Percentiles rank a stretch among this genome's conserved stretches.
phyloP scores from a whole-genome alignment of 2,888 invertebrate genomes.

The Chymomyza amoena region DNA sequence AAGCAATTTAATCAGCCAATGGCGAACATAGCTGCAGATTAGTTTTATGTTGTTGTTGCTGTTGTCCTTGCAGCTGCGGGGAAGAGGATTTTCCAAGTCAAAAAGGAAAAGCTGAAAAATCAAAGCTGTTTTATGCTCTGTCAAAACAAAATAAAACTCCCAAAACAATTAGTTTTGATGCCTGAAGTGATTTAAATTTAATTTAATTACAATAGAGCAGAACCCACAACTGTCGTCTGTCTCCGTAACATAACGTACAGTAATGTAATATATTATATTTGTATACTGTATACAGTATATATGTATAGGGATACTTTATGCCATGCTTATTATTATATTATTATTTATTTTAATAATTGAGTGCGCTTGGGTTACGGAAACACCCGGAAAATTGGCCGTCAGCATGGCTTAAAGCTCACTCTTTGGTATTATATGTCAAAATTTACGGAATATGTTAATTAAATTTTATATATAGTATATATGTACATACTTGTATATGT shows the following conservation, averaged over 20 bases:
- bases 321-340: background rate
- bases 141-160: conserved; percentile 39
- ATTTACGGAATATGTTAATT: background rate
- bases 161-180: conserved; percentile 51
- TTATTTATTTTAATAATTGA: conserved; percentile 1
- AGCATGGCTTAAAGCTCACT: background rate
- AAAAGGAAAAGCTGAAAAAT: conserved; percentile 48
- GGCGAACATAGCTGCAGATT: conserved; percentile 41
- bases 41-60: conserved; percentile 42
- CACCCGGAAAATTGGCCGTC: background rate
- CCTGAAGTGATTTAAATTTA: background rate
- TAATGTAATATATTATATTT: background rate
- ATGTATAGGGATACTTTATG: background rate
- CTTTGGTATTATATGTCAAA: background rate
- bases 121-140: conserved; percentile 53
- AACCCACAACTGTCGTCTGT: background rate
- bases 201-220: background rate
- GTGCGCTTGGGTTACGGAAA: background rate
- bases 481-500: background rate
- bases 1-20: conserved; percentile 58
- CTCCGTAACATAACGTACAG: background rate
- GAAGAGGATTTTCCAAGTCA: conserved; percentile 11
- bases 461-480: background rate
- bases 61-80: background rate
- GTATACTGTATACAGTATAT: background rate